Evolutionary conservation across 2,113 vertebrate species (phyloP), one percentile per base, ranked within the genome.

Genomic region (Trogon melanurus): DNA sequence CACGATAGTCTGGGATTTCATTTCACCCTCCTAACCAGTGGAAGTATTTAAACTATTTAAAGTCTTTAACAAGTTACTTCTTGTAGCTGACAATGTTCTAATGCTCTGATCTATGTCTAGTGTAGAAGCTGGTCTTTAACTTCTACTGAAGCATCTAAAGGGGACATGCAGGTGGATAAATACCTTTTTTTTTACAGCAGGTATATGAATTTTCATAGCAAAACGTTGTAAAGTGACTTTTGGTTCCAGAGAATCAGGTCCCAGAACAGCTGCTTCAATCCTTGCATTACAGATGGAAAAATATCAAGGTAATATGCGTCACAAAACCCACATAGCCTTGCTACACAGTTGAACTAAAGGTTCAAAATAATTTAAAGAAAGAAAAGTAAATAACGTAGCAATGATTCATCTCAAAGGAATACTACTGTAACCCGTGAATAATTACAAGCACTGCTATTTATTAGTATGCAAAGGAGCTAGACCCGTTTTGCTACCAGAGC

Each of bases 381-480:
- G 91, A 89, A 96, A 95, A 97, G 97, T 97, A 97, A 97, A 97
- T 97, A 98, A 97, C 56, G 29, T 62, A 92, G 86, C 94, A 94
- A 96, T 96, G 91, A 97, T 96, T 97, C 94, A 97, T 97, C 97
- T 98, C 96, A 27, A 50, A 97, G 97, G 97, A 97, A 93, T 72
- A 73, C 75, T 60, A n/a, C 93, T 91, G 93, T 96, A 98, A 97
- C 94, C 91, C 82, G 85, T 90, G 95, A 97, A 94, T 97, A 98
- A 98, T 97, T 97, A 97, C 96, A 95, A 87, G 93, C 96, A 97
- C 89, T 32, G 21, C 88, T 95, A 94, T 96, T 98, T 97, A 97
- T 98, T 97, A 97, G 94, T 78, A 98, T 98, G 97, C 97, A 98
- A 97, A 98, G 95, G 73, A 97, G 92, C 60, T 89, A 38, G 75